Percentiles rank a stretch among this genome's conserved stretches.
Conservation (phyloP, 2,113 vertebrate genomes). For the Perccottus glenii region DNA sequence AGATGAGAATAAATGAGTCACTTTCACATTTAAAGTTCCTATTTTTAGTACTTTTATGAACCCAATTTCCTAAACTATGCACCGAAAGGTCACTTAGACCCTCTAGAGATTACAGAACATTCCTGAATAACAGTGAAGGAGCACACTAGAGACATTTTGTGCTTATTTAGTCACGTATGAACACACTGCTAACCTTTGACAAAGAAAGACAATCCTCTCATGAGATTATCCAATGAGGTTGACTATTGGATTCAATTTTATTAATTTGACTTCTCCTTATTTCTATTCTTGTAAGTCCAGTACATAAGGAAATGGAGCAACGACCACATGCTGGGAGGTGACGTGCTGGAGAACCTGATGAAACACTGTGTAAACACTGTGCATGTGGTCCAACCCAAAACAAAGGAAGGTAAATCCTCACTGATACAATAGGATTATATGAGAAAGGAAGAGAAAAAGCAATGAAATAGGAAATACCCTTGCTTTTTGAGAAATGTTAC, state of each 20-base stretch:
- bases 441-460: background rate
- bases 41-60: constrained; percentile 41
- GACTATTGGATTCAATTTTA: background rate
- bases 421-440: background rate
- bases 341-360: background rate
- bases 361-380: background rate
- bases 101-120: constrained; percentile 31
- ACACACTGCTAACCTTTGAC: constrained; percentile 10
- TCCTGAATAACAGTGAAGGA: constrained; percentile 9
- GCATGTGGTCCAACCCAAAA: background rate
- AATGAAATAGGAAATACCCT: background rate
- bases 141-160: constrained; percentile 16
- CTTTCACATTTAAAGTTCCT: constrained; percentile 31
- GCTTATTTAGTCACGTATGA: constrained; percentile 26
- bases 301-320: constrained; percentile 46
- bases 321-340: constrained; percentile 27
- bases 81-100: constrained; percentile 23
- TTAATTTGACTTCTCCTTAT: constrained; percentile 28
- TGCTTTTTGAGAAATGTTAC: background rate
- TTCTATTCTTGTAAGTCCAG: constrained; percentile 33
- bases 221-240: constrained; percentile 7
- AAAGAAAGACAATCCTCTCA: constrained; percentile 21
- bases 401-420: background rate
- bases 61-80: constrained; percentile 45
- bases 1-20: constrained; percentile 41